Evolutionary conservation across 64 coral and sea anemone genomes (phyloP).

Genomic region (Acropora tenuis): DNA sequence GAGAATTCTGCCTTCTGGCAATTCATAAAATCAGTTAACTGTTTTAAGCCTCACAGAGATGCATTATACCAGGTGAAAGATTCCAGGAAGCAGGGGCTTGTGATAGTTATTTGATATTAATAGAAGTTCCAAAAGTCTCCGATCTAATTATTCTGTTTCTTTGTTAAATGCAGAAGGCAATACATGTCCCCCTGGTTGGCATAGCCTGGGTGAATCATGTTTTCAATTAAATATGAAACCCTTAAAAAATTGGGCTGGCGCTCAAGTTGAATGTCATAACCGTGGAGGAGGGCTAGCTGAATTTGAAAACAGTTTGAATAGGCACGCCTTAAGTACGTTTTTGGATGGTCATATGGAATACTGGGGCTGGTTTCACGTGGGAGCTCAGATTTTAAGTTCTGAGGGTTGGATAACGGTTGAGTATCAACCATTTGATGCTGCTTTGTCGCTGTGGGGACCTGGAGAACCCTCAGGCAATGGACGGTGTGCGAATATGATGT

Average conservation of each 20-base stretch:
- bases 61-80: too few relatives aligned
- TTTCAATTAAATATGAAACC: not conserved
- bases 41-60: too few relatives aligned
- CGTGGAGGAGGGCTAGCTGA: slow-evolving; percentile 22
- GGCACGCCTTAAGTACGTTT: not conserved
- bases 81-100: too few relatives aligned
- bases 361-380: not conserved
- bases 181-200: slow-evolving; percentile 52
- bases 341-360: not conserved
- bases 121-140: not conserved
- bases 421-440: not conserved
- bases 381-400: not conserved
- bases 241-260: slow-evolving; percentile 1
- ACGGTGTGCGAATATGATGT: slow-evolving; percentile 17
- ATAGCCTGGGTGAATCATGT: slow-evolving; percentile 6
- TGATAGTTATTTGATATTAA: too few relatives aligned
- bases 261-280: not conserved
- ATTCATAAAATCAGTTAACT: too few relatives aligned
- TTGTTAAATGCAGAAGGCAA: not conserved
- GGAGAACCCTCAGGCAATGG: slow-evolving; percentile 39
- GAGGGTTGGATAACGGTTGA: slow-evolving; percentile 24
- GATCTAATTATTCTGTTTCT: not conserved
- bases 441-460: slow-evolving; percentile 26
- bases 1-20: too few relatives aligned
- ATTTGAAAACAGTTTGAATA: not conserved